Evolutionary conservation across 2,888 invertebrate species (phyloP).

Genomic region (Papilio gigon): DNA sequence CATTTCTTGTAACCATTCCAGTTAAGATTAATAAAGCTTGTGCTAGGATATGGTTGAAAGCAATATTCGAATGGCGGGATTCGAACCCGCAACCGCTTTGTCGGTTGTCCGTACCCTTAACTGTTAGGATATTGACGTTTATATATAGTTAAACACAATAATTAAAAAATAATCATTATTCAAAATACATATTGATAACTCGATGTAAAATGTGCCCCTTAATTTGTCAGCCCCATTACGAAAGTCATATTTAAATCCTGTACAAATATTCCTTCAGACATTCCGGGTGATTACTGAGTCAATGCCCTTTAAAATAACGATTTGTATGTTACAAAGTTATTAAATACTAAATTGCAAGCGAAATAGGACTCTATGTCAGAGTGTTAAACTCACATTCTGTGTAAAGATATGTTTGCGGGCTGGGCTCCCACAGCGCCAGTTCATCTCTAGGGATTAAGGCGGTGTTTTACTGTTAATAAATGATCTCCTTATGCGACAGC

Average conservation of each 20-base stretch:
- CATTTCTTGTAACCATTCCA: too few species aligned
- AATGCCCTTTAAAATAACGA: constrained; percentile 29
- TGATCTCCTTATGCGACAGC: constrained; percentile 49
- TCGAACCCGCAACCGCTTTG: too few species aligned
- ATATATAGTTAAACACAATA: neutral
- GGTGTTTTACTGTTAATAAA: constrained; percentile 49
- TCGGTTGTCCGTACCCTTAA: too few species aligned
- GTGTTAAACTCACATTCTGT: neutral
- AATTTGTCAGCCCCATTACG: neutral
- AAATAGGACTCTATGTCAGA: constrained; percentile 13
- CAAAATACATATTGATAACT: too few species aligned
- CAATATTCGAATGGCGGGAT: too few species aligned
- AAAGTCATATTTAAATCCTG: neutral
- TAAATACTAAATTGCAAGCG: neutral
- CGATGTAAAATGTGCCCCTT: too few species aligned
- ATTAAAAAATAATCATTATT: neutral
- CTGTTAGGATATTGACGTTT: too few species aligned
- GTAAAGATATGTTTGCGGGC: constrained; percentile 27
- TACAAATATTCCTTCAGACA: constrained; percentile 16
- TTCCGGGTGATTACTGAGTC: constrained; percentile 12
- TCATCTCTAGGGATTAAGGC: constrained; percentile 51
- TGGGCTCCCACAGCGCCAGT: constrained; percentile 48
- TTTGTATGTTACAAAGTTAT: constrained; percentile 7
- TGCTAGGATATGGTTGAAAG: too few species aligned
- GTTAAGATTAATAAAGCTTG: too few species aligned